Evolutionary conservation across 2,888 invertebrate genomes (phyloP), one percentile per base, ranked within the genome.

Genomic region (Hoplodrina ambigua): DNA sequence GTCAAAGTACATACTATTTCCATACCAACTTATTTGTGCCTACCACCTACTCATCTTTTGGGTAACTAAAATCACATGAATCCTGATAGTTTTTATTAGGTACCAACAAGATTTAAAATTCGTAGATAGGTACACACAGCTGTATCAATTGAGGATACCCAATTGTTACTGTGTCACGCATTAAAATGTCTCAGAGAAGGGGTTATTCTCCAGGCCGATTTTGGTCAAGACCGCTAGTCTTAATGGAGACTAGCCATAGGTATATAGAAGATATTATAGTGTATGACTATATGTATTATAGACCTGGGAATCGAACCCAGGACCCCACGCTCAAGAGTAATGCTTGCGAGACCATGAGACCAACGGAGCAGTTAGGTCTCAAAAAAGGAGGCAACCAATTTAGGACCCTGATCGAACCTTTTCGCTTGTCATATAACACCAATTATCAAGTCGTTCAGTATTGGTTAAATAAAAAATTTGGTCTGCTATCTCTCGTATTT

Each of bases 1-100:
- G 46, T 72, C 58, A 54, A 2, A 41, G 41, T 4, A 11, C 2
- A 10, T 17, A 52, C 53, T 63, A 56, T 55, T 70, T 56, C 15
- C 33, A 44, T 50, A 50, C 10, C 5, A 17, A 41, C 19, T 4
- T 46, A 46, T 30, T 46, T 17, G 17, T 46, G 17, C 1, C 30
- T 54, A 49, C 30, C 4, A 57, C 19, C 19, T 20, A 52, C 4
- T 63, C 10, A 53, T n/a, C 6, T 52, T 17, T 50, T 19, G 2
- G 13, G n/a, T 4, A 15, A 5, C 37, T 8, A 17, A 41, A 52
- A 30, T 53, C 11, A 46, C 3, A 1, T 6, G 13, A 37, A 20
- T 20, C 7, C n/a, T n/a, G 15, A 2, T 2, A 3, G 4, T 30
- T 13, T 63, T 44, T 19, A 41, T 64, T 64, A 7, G 46, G 13